A percentile compares a stretch with the other conserved stretches of the same genome.
Evolutionary conservation across 2,888 invertebrate genomes (phyloP).

Genomic region (Oscheius sp.): DNA sequence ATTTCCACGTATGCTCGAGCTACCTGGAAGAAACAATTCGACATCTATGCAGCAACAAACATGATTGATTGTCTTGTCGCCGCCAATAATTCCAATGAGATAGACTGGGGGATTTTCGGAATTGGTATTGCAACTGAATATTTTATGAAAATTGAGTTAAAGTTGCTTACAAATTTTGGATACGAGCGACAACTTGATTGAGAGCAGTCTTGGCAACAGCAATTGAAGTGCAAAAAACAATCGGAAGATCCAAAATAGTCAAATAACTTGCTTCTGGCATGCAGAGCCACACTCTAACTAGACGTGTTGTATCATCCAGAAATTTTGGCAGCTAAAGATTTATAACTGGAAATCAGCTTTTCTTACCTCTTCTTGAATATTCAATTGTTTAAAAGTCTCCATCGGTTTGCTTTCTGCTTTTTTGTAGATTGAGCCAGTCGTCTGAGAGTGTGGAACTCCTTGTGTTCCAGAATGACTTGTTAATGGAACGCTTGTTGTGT

Average conservation of each 20-base stretch:
- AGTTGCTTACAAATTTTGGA: slow-evolving; percentile 64
- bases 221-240: slow-evolving; percentile 54
- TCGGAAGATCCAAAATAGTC: slow-evolving; percentile 32
- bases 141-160: neutral
- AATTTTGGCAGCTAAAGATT: slow-evolving; percentile 3
- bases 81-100: slow-evolving; percentile 64
- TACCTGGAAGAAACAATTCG: slow-evolving; percentile 29
- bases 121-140: slow-evolving; percentile 68
- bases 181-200: slow-evolving; percentile 58
- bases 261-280: slow-evolving; percentile 37
- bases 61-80: slow-evolving; percentile 62
- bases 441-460: slow-evolving; percentile 28
- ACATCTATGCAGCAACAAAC: slow-evolving; percentile 5
- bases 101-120: slow-evolving; percentile 61
- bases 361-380: slow-evolving; percentile 28
- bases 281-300: slow-evolving; percentile 39
- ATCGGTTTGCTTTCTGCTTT: neutral
- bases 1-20: slow-evolving; percentile 67
- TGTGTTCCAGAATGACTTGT: neutral
- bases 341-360: neutral
- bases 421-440: slow-evolving; percentile 18
- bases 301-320: slow-evolving; percentile 14
- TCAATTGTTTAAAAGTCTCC: slow-evolving; percentile 27
- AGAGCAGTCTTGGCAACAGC: slow-evolving; percentile 52
- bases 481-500: slow-evolving; percentile 21